Evolutionary conservation across 2,113 vertebrate species (phyloP).

Genomic region (Perca flavescens): DNA sequence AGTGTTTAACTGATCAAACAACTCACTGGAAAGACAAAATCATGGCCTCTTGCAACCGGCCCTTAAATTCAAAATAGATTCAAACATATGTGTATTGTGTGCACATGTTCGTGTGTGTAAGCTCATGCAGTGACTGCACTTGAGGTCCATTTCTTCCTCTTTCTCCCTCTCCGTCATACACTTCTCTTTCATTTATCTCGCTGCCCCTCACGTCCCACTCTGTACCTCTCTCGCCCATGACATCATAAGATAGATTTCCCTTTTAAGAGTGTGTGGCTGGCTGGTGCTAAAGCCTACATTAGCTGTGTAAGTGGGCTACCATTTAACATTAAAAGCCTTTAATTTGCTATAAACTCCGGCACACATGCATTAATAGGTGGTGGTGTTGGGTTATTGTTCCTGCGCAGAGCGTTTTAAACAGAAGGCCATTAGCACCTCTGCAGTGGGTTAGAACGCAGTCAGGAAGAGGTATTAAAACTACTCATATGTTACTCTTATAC

Average conservation of each 20-base stretch:
- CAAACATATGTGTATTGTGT: not conserved
- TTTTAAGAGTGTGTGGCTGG: conserved; percentile 81
- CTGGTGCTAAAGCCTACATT: conserved; percentile 81
- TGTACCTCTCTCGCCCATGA: conserved; percentile 73
- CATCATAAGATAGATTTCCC: conserved; percentile 87
- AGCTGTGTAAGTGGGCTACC: conserved; percentile 82
- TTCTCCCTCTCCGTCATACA: conserved; percentile 5
- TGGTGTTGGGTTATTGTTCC: conserved; percentile 81
- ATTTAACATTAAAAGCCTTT: conserved; percentile 86
- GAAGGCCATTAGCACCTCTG: conserved; percentile 75
- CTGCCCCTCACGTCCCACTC: conserved; percentile 32
- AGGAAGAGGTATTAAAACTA: conserved; percentile 69
- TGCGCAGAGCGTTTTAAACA: conserved; percentile 77
- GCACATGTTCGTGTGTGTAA: not conserved
- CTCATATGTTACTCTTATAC: conserved; percentile 73
- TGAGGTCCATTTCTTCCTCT: conserved; percentile 7
- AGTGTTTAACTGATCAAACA: not conserved
- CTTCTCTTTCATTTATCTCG: conserved; percentile 36
- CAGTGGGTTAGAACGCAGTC: conserved; percentile 67
- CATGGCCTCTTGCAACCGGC: not conserved
- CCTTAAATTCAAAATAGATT: not conserved
- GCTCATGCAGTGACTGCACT: not conserved
- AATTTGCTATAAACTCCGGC: conserved; percentile 85
- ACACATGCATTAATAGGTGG: conserved; percentile 80
- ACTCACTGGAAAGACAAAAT: not conserved